Base-by-base conservation (phyloP, 2,797 vertebrate species). In the Tinamus major region DNA sequence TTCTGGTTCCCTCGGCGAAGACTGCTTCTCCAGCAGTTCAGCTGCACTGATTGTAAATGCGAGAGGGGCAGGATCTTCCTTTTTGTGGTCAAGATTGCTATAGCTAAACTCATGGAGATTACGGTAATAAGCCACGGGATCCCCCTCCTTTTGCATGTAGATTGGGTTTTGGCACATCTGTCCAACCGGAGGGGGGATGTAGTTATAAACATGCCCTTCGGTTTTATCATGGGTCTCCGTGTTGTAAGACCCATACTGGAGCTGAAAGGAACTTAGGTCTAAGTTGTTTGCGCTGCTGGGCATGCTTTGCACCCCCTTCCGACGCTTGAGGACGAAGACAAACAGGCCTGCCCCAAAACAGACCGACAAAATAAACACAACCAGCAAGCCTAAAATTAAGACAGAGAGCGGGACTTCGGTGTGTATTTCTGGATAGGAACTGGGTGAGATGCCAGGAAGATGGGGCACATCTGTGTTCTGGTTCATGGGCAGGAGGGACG, bases 151-250 rank as follows among this genome's bases (percentile, higher is more conserved):
- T 96, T 99, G 99, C 98, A 99, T 99, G 97, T 99, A 99, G 85
- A 99, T 99, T 4, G 99, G 99, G 82, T 99, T 99, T 97, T 99
- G 99, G 97, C 99, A 99, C 99, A 99, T 99, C 96, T 99, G 99
- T 42, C 98, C 98, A 69, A 99, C 98, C 0, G 99, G 98, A 39
- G 99, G 99, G 31, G 99, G 98, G 92, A 99, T 99, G 79, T 99
- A 99, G 93, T 99, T 99, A 92, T 99, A 99, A 81, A 99, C 98
- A 4, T 99, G 99, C 78, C 98, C 98, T 72, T 99, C 99, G 0
- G 98, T 97, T 97, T 99, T 99, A 70, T 98, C 98, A 0, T 98
- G 98, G 5, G 97, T 96, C 82, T 99, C 99, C 0, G 98, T 97
- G 56, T 98, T 98, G 95, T 99, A 99, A 33, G 99, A 99, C 90